Evolutionary conservation across 2,113 vertebrate genomes (phyloP).

Genomic region (Protomyctophum bolini): DNA sequence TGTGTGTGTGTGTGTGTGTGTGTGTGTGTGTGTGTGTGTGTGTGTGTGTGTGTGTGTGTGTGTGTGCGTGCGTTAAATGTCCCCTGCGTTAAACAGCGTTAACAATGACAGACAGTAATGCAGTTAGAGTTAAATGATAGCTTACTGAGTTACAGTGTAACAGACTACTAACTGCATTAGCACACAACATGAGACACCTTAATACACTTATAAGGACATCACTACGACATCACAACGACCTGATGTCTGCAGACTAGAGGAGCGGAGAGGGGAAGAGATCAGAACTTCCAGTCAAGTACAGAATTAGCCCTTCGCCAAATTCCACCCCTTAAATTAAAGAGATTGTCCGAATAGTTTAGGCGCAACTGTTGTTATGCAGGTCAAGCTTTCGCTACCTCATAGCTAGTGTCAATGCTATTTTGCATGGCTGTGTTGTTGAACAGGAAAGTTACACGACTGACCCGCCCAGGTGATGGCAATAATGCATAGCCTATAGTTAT

Average conservation of each 20-base stretch:
- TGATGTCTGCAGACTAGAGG: background rate
- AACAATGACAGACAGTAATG: constrained; percentile 21
- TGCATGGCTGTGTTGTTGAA: too few relatives aligned
- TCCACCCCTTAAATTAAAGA: too few relatives aligned
- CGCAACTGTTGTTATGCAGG: too few relatives aligned
- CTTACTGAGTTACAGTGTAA: constrained; percentile 52
- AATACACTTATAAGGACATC: constrained; percentile 39
- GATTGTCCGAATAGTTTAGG: too few relatives aligned
- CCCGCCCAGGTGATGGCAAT: too few relatives aligned
- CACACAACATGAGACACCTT: constrained; percentile 39
- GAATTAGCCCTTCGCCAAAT: too few relatives aligned
- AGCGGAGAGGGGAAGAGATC: background rate
- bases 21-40: background rate
- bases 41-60: background rate
- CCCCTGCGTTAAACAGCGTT: background rate
- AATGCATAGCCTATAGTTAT: too few relatives aligned
- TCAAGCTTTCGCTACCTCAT: too few relatives aligned
- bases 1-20: background rate
- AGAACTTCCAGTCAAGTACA: too few relatives aligned
- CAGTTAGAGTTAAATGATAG: constrained; percentile 53
- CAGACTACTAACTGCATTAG: constrained; percentile 43
- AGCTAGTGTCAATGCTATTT: too few relatives aligned
- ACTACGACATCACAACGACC: background rate
- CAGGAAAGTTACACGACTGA: too few relatives aligned
- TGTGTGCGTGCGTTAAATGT: constrained; percentile 11